phyloP scores from a whole-genome alignment of 37 sponge, comb jelly and placozoan species.

The Theonella swinhoei region DNA sequence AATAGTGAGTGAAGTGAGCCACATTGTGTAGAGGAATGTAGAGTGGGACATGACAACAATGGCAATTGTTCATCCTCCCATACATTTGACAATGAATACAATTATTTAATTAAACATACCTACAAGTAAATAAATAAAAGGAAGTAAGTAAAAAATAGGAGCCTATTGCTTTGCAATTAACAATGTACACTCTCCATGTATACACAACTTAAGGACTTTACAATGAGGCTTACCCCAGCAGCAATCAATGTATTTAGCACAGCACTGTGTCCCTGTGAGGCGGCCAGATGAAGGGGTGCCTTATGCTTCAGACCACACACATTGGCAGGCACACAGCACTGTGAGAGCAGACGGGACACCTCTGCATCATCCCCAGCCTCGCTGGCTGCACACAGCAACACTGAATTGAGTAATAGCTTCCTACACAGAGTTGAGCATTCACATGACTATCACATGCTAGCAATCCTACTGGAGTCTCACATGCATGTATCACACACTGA shows the following conservation, averaged over 20 bases:
- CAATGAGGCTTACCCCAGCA: constrained; percentile 50
- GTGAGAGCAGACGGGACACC: constrained; percentile 43
- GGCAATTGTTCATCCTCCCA: too few species aligned
- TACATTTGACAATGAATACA: too few species aligned
- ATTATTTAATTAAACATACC: not conserved
- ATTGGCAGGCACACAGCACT: constrained; percentile 50
- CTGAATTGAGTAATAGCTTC: constrained; percentile 62
- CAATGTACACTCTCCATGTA: too few species aligned
- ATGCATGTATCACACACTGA: not conserved
- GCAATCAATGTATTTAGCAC: constrained; percentile 50
- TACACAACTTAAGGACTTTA: too few species aligned
- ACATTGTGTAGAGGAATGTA: too few species aligned
- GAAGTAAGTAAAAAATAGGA: not conserved
- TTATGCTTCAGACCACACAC: constrained; percentile 80
- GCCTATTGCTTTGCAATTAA: too few species aligned
- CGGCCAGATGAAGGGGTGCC: constrained; percentile 71
- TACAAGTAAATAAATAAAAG: not conserved
- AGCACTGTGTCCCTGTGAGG: constrained; percentile 42
- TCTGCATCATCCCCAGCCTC: constrained; percentile 62
- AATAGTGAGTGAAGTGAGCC: too few species aligned
- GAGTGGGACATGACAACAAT: too few species aligned
- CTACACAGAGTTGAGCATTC: constrained; percentile 8
- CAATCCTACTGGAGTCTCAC: not conserved
- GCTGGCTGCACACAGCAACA: constrained; percentile 77
- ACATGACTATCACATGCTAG: too few species aligned